A percentile compares a stretch with the other conserved stretches of the same genome.
These are phyloP conservation scores for Sinohyriopsis cumingii DNA, from an alignment of 2,888 invertebrate genomes.

Conservation along the genomic window DNA sequence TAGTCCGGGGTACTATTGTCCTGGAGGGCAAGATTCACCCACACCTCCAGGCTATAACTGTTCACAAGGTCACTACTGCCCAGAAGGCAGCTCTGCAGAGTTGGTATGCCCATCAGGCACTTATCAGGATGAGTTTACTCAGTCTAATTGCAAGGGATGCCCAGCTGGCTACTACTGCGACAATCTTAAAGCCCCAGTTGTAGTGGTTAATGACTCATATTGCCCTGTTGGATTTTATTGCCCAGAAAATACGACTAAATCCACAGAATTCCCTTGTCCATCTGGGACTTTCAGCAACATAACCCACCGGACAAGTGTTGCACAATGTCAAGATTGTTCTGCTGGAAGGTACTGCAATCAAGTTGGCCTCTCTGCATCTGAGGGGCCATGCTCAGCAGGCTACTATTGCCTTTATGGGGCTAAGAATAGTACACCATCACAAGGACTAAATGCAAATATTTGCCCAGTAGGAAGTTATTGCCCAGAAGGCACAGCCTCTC, in stretches of 20 bases:
- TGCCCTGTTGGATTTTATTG: constrained; percentile 67
- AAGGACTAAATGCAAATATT: constrained; percentile 53
- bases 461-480: constrained; percentile 68
- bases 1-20: constrained; percentile 65
- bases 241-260: constrained; percentile 56
- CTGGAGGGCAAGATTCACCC: constrained; percentile 58
- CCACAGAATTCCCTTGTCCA: constrained; percentile 63
- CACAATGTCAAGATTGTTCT: constrained; percentile 62
- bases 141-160: constrained; percentile 62
- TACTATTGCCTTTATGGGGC: constrained; percentile 60
- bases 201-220: constrained; percentile 57
- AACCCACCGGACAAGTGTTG: constrained; percentile 48
- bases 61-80: constrained; percentile 66
- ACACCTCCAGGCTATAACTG: constrained; percentile 61
- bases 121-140: constrained; percentile 63
- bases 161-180: constrained; percentile 68
- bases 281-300: constrained; percentile 62
- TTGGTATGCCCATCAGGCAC: constrained; percentile 57
- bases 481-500: constrained; percentile 52
- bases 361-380: constrained; percentile 49
- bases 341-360: constrained; percentile 62
- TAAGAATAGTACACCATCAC: constrained; percentile 55
- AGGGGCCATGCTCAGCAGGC: constrained; percentile 56
- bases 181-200: constrained; percentile 59
- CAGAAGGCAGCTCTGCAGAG: constrained; percentile 52